These are phyloP conservation scores for Lutraria rhynchaena DNA, from an alignment of 1,140 invertebrate genomes.

Conservation along the genomic window DNA sequence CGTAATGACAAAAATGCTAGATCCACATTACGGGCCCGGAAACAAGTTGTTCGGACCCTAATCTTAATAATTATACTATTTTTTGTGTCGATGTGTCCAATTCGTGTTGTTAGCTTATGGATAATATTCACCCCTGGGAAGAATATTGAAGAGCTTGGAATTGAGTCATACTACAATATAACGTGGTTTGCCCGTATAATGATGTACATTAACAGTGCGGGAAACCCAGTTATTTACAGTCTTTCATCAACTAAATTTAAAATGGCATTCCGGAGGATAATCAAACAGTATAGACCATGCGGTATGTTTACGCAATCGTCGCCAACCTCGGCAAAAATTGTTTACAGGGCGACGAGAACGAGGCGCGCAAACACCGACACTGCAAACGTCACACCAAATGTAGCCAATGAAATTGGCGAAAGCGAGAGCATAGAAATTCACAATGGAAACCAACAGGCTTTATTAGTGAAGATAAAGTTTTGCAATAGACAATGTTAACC, in stretches of 20 bases:
- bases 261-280: conserved; percentile 59
- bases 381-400: too few species aligned
- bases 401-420: too few species aligned
- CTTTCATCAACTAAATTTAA: conserved; percentile 75
- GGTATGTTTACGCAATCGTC: neutral
- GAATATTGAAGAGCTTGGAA: conserved; percentile 86
- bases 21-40: conserved; percentile 9
- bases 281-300: conserved; percentile 27
- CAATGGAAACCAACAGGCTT: too few species aligned
- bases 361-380: neutral
- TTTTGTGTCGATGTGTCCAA: conserved; percentile 94
- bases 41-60: conserved; percentile 90
- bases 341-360: conserved; percentile 1
- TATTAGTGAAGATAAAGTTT: too few species aligned
- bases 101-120: conserved; percentile 89
- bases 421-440: too few species aligned
- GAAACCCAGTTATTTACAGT: conserved; percentile 77
- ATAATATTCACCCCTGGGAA: conserved; percentile 85
- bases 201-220: conserved; percentile 74
- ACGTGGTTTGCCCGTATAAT: conserved; percentile 88
- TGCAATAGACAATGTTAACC: too few species aligned
- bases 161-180: conserved; percentile 92
- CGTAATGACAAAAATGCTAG: neutral
- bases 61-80: conserved; percentile 94
- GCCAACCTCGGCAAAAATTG: neutral